Conservation (phyloP, 2,888 invertebrate species). For the Proisotoma minuta region DNA sequence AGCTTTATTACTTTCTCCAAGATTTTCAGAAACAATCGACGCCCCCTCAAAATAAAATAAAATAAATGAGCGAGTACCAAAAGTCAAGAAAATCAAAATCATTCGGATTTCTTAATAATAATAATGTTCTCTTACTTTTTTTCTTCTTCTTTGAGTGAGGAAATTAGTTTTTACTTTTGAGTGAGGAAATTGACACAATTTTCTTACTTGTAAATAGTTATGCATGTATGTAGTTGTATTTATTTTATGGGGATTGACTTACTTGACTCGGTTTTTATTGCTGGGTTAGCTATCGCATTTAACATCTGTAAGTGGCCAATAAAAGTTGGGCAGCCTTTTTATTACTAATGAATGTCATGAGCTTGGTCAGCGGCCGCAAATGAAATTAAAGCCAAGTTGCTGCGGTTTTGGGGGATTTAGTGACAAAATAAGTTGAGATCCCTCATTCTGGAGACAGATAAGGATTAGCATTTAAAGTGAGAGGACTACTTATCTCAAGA, state of each 20-base stretch:
- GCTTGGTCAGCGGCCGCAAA: background rate
- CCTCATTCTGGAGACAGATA: conserved; percentile 32
- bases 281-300: background rate
- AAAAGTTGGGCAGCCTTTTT: background rate
- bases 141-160: background rate
- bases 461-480: conserved; percentile 42
- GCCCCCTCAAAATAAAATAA: too few relatives aligned
- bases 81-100: too few relatives aligned
- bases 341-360: background rate
- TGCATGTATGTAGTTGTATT: conserved; percentile 13
- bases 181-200: conserved; percentile 10
- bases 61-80: too few relatives aligned
- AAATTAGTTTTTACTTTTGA: conserved; percentile 16
- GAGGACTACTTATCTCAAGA: background rate
- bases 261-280: background rate
- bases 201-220: background rate
- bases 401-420: background rate
- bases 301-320: background rate
- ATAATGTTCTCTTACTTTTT: background rate
- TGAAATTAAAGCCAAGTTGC: background rate
- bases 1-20: background rate
- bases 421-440: conserved; percentile 19
- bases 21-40: background rate
- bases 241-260: conserved; percentile 5
- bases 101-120: too few relatives aligned